Evolutionary conservation across 2,888 invertebrate species (phyloP), one percentile per base, ranked within the genome.

Genomic region (Meta bourneti): DNA sequence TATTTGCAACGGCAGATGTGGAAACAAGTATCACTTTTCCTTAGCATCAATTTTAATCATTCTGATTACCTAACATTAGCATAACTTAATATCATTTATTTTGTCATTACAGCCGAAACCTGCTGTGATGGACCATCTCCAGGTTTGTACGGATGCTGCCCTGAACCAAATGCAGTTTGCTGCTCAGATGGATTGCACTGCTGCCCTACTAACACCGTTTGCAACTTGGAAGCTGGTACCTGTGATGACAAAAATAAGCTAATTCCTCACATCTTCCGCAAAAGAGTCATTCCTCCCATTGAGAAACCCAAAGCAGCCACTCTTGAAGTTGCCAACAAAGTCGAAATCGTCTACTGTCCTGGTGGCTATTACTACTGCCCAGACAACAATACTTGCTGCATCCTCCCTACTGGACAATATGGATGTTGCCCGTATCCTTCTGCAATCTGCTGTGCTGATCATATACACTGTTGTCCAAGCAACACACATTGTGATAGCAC

Each of bases 161-260:
- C 90, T 4, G 61, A 72, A 20, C 90, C 85, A 1, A 86, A 90
- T 16, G 90, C 90, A 7, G 90, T 90, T 9, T 90, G 90, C 20
- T 90, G 90, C n/a, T 81, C 85, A 4, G 90, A 90, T 48, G 81
- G 81, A 6, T 19, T 90, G 19, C 90, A 90, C 71, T 90, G 90
- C 34, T 90, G 90, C 8, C 90, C 90, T 16, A 6, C 34, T 4
- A 71, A 82, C 48, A 90, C 85, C 1, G 86, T 86, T 6, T 90
- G 90, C 71, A 86, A 90, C 70, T 81, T 90, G 34, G 6, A 49
- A 0, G 54, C n/a, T 11, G 75, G 75, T 16, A 85, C 80, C 7
- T 90, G 90, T n/a, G 90, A 90, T 49, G 16, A 51, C 54, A 81
- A 74, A 0, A 16, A 61, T 2, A 34, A n/a, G 9, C 4, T 84